Evolutionary conservation across 2,113 vertebrate species (phyloP), one percentile per base, ranked within the genome.

Genomic region (Nettapus auritus): DNA sequence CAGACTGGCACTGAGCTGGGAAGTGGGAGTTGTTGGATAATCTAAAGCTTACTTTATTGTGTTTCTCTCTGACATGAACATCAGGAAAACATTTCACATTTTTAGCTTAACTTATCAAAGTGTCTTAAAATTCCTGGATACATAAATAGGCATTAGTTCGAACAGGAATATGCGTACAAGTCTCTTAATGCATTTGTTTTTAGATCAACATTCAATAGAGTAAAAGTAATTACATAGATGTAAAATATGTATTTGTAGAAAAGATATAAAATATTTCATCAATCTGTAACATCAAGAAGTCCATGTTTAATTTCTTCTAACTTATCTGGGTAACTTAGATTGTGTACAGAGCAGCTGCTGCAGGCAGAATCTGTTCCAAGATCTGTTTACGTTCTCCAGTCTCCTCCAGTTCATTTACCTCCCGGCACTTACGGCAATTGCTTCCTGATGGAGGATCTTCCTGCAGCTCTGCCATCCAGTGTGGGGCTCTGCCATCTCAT

Each of bases 11-110:
- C 63, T 82, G 92, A 89, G 71, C 66, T 91, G 94, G 84, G 96
- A 97, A 96, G 86, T 91, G 86, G 84, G 95, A 94, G 94, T 88
- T 94, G 76, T 85, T 94, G 73, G 83, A 38, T 88, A 88, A 74
- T 89, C 86, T 84, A 69, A 88, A 95, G 52, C 55, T 89, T 36
- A 3, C 40, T 86, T 64, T 91, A 28, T 86, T 88, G 86, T 91
- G 55, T 89, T 56, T 89, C 31, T 13, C 28, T 38, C 66, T 66
- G 63, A 48, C 77, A 69, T 33, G 71, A 46, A 83, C 46, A 56
- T 68, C 34, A 64, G 73, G 31, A 87, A 88, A 64, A 15, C 21
- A 13, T 79, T 86, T 95, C 68, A 64, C 94, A 73, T 81, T 95
- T 96, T 92, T 92, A 92, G 71, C 48, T 79, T 63, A 63, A 81